A percentile compares a stretch with the other conserved stretches of the same genome.
These are phyloP conservation scores for Poecile montanus DNA, from an alignment of 2,797 vertebrate species.

Conservation along the genomic window DNA sequence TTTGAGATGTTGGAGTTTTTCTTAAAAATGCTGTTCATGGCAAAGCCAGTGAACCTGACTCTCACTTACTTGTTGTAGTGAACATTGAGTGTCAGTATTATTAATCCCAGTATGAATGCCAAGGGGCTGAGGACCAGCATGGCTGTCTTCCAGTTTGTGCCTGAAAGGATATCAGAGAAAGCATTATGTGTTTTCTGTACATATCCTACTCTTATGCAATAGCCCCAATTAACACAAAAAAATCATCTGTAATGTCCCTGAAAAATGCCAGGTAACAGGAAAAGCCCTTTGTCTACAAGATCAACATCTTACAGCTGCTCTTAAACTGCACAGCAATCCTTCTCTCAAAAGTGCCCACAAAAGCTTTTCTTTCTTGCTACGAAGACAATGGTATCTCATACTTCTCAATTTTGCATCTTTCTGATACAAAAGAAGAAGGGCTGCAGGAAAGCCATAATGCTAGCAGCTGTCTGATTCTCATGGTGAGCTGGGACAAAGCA, in stretches of 20 bases:
- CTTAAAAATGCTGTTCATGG: not conserved
- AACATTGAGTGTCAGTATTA: slow-evolving; percentile 84
- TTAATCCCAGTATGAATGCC: slow-evolving; percentile 83
- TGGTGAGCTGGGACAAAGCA: not conserved
- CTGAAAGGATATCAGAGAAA: slow-evolving; percentile 57
- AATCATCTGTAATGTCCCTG: not conserved
- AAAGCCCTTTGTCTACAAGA: not conserved
- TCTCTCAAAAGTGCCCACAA: not conserved
- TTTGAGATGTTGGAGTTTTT: not conserved
- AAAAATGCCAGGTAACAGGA: not conserved
- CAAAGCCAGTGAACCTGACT: not conserved
- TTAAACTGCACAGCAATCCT: not conserved
- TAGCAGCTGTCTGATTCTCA: not conserved
- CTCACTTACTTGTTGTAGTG: slow-evolving; percentile 84
- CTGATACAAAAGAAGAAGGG: not conserved
- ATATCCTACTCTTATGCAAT: not conserved
- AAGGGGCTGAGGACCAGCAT: slow-evolving; percentile 87
- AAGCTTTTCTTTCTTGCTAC: not conserved
- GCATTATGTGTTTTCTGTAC: not conserved
- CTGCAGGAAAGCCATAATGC: not conserved
- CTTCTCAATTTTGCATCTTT: not conserved
- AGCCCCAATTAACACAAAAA: not conserved
- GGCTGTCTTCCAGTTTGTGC: slow-evolving; percentile 85
- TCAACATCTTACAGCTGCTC: not conserved
- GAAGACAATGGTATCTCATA: not conserved